Base-by-base conservation (phyloP, 2,797 vertebrate species). In the Coendou prehensilis region DNA sequence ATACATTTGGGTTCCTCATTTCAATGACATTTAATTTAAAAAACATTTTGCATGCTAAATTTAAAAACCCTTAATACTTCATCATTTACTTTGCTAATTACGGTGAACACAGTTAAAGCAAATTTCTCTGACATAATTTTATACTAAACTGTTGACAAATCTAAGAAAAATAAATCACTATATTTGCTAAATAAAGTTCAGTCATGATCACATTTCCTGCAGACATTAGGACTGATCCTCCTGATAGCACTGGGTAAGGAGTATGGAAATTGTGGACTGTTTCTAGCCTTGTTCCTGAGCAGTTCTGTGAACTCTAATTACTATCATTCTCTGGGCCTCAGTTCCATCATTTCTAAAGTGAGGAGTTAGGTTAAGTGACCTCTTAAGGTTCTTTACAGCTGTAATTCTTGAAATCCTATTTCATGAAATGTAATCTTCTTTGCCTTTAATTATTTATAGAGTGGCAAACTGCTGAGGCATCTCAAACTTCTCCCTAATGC, bases 381-480 rank as follows among this genome's bases (percentile, higher is more conserved):
- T 76, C 76, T 45, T 84, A 76, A 82, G 61, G 18, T 37, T 80
- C 88, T 93, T 78, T 59, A 87, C 47, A 93, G 56, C 26, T 45
- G 10, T 89, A 89, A 59, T 52, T 83, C 69, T 78, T 78, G 78
- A 84, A 87, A n/a, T 57, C 15, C 69, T 85, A 45, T 33, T 91
- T 64, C 64, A 89, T 92, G 83, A 97, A 91, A 95, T 73, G 22
- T 9, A 52, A 76, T 71, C 81, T 71, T 91, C 67, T 84, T 56
- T 50, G 52, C 45, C 75, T 87, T 88, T 82, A 89, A 63, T 85
- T 95, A 94, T 91, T 94, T 82, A 94, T n/a, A 89, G 59, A 87
- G 63, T 73, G 54, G 23, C 30, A 81, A 92, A 93, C 50, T 89
- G 33, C 86, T 87, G 45, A 67, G 61, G 28, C 33, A 45, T 20